Conservation (phyloP, 2,888 invertebrate genomes). For the Plutella xylostella region DNA sequence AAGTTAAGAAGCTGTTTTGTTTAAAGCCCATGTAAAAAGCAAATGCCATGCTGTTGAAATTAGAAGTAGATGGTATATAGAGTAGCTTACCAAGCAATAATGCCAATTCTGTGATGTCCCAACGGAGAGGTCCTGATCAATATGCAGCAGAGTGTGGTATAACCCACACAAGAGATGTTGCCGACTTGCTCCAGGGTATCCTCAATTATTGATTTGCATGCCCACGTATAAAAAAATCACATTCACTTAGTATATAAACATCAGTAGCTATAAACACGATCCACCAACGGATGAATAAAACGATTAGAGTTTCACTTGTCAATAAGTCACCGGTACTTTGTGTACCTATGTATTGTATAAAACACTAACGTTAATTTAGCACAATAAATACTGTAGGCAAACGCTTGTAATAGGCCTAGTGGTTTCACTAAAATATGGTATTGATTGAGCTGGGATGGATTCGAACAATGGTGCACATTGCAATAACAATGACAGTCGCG, state of each 20-base stretch:
- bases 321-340: slow-evolving; percentile 50
- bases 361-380: slow-evolving; percentile 30
- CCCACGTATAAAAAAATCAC: slow-evolving; percentile 49
- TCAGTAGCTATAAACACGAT: too few relatives aligned
- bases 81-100: slow-evolving; percentile 47
- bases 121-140: slow-evolving; percentile 49
- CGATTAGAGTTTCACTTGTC: slow-evolving; percentile 60
- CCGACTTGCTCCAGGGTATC: slow-evolving; percentile 40
- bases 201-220: slow-evolving; percentile 64
- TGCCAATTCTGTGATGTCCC: slow-evolving; percentile 40
- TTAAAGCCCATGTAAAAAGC: too few relatives aligned
- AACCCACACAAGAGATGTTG: slow-evolving; percentile 47
- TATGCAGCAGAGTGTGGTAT: slow-evolving; percentile 55
- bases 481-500: slow-evolving; percentile 59
- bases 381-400: too few relatives aligned
- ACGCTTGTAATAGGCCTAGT: slow-evolving; percentile 34
- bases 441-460: slow-evolving; percentile 54
- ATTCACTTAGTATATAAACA: slow-evolving; percentile 37
- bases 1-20: too few relatives aligned
- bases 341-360: slow-evolving; percentile 26
- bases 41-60: too few relatives aligned
- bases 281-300: slow-evolving; percentile 37
- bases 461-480: slow-evolving; percentile 52
- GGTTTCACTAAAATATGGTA: slow-evolving; percentile 42
- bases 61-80: too few relatives aligned